Base-by-base conservation (phyloP, 2,888 invertebrate species). In the Actias luna region DNA sequence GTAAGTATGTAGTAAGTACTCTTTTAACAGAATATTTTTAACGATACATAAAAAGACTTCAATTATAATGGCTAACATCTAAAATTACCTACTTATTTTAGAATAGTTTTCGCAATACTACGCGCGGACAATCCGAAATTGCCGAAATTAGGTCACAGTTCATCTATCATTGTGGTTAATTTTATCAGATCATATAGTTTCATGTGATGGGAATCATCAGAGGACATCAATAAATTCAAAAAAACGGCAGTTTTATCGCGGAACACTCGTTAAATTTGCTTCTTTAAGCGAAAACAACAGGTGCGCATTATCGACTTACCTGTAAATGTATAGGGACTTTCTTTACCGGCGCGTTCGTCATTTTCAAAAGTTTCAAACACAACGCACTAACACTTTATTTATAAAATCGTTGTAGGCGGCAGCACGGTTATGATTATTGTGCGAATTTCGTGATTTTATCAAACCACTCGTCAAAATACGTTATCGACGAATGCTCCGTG, bases 271-370 rank as follows among this genome's bases (percentile, higher is more conserved):
- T 50, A 52, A 36, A 58, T n/a, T 25, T 50, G 58, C 55, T 31
- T 42, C 58, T 50, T 60, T 75, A 64, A 66, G 39, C 66, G 62
- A 78, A 81, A 85, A 84, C 85, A 88, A 88, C 88, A 88, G 85
- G 84, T 88, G 82, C 64, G 29, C 67, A 60, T 14, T 60, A 62
- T 69, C 70, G 69, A 55, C 93, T 94, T 90, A 98, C 96, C 95
- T 98, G 97, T 82, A 97, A 94, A 92, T 98, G 98, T 84, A 98
- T 98, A 65, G 98, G 98, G 67, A 98, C 98, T 93, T 98, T 98
- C 92, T 98, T 98, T 73, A 98, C 97, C 70, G 97, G 97, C 72
- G 97, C 97, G 84, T 77, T 87, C 67, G 81, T 76, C 95, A 95
- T 96, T 85, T 88, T 92, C 72, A 79, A 79, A 67, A 82, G 79